phyloP scores from a whole-genome alignment of 2,797 vertebrate genomes.

The Falco novaeseelandiae region DNA sequence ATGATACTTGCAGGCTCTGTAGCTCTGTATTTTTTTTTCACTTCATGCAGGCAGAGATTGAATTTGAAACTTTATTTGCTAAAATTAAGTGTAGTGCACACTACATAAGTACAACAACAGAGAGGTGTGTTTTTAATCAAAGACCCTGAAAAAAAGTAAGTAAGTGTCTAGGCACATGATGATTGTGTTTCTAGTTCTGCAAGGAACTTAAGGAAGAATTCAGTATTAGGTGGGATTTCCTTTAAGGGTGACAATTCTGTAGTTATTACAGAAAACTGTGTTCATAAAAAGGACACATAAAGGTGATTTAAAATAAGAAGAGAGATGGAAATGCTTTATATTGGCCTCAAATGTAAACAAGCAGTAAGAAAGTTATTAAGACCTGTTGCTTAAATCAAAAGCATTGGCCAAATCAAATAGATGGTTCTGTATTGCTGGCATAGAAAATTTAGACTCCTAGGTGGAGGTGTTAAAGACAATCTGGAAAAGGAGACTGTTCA shows the following conservation, averaged over 20 bases:
- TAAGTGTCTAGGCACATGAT: not conserved
- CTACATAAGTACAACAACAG: not conserved
- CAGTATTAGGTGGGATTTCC: not conserved
- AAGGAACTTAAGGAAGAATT: not conserved
- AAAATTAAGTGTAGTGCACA: not conserved
- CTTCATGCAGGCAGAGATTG: not conserved
- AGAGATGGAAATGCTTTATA: not conserved
- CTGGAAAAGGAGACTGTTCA: not conserved
- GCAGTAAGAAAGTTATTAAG: not conserved
- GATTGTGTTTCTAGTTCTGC: not conserved
- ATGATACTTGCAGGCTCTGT: not conserved
- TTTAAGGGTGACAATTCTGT: not conserved
- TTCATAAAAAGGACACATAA: not conserved
- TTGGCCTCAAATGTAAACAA: not conserved
- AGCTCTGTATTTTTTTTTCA: not conserved
- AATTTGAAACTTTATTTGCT: not conserved
- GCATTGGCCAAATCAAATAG: not conserved
- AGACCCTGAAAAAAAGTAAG: not conserved
- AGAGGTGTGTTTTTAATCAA: not conserved
- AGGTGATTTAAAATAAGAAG: not conserved
- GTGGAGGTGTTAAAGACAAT: not conserved
- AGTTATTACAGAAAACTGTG: not conserved
- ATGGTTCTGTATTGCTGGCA: not conserved
- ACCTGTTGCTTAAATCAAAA: not conserved
- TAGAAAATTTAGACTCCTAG: not conserved